A percentile compares a stretch with the other conserved stretches of the same genome.
Evolutionary conservation across 2,888 invertebrate genomes (phyloP).

Genomic region (Drosophila pseudotalamancana): DNA sequence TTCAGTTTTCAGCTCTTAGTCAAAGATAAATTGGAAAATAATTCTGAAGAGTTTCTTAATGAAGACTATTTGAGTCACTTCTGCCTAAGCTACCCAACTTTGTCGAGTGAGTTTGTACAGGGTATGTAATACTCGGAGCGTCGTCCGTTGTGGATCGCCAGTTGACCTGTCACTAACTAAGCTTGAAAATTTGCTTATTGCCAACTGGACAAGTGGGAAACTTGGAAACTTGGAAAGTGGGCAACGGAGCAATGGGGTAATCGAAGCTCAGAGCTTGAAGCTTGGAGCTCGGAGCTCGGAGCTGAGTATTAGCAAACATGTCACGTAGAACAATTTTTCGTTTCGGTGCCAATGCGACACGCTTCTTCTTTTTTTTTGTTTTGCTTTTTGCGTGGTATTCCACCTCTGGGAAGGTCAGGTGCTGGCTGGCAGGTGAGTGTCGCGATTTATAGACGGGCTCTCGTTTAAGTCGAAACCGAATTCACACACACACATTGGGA

Average conservation of each 20-base stretch:
- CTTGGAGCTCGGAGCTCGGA: not conserved
- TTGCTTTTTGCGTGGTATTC: constrained; percentile 33
- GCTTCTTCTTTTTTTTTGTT: constrained; percentile 35
- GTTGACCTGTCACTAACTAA: constrained; percentile 52
- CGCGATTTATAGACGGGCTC: constrained; percentile 47
- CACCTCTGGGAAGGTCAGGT: constrained; percentile 73
- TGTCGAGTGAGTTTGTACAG: not conserved
- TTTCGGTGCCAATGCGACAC: constrained; percentile 71
- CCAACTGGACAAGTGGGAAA: constrained; percentile 31
- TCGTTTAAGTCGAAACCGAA: constrained; percentile 22
- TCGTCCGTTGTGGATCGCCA: constrained; percentile 26
- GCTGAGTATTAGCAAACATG: constrained; percentile 55
- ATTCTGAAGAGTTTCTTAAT: no score
- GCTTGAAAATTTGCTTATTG: constrained; percentile 58
- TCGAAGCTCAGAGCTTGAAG: not conserved
- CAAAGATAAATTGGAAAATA: no score
- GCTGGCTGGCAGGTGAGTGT: constrained; percentile 31
- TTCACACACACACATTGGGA: constrained; percentile 6
- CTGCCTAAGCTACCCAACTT: not conserved
- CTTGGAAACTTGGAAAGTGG: constrained; percentile 14
- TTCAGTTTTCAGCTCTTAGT: no score
- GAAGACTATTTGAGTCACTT: not conserved
- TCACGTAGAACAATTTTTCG: constrained; percentile 72
- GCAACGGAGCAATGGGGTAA: constrained; percentile 12
- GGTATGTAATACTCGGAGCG: constrained; percentile 17